Base-by-base conservation (phyloP, 1,140 invertebrate species). In the Eumeta japonica region DNA sequence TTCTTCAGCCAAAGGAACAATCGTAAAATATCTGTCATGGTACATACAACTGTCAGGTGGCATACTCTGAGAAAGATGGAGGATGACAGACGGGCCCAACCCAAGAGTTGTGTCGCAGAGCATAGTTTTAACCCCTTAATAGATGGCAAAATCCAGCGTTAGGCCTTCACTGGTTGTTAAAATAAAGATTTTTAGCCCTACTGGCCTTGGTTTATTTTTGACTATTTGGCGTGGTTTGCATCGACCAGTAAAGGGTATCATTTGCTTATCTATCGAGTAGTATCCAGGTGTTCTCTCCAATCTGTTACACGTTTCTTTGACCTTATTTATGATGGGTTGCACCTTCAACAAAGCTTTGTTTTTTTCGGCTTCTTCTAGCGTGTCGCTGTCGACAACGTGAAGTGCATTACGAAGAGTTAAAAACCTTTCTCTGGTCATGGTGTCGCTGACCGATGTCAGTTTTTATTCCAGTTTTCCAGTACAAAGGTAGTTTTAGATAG, bases 81-180 rank as follows among this genome's bases (percentile, higher is more conserved):
- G 40, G 17, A 52, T 34, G 2, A 55, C 44, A 18, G 52, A 47
- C 9, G 46, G 38, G 5, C 42, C 49, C 9, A 50, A 18, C 13
- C 50, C 44, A 3, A 55, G 34, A 17, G n/a, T 28, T 18, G 17
- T 15, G 34, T 46, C 34, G 27, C 34, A 34, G 13, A 44, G 29
- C 16, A 9, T 40, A 3, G 32, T 37, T 27, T 38, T 51, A 12
- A 41, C 36, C 14, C 45, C 45, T 37, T 31, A 30, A 45, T 58
- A 51, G 2, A 60, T 46, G 16, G 50, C 50, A 39, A 58, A 58
- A 43, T 60, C 55, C 12, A 58, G 27, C 28, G 58, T 49, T 10
- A 58, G 37, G 11, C 57, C 57, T n/a, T n/a, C n/a, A n/a, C n/a
- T n/a, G n/a, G n/a, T n/a, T n/a, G n/a, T n/a, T n/a, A n/a, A n/a